Conservation (phyloP, 1,140 invertebrate genomes). For the Gryon sp. region DNA sequence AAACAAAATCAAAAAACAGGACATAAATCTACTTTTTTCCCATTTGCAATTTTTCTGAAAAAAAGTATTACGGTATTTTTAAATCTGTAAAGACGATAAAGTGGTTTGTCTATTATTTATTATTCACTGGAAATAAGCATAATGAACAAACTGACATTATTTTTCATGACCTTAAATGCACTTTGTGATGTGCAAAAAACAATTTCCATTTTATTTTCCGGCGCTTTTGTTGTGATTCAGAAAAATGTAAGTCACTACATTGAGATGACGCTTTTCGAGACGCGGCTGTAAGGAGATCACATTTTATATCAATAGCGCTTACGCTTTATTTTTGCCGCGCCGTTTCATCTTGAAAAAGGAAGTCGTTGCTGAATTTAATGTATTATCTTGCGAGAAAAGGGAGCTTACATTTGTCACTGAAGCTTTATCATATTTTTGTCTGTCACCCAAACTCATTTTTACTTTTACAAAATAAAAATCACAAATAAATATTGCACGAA, state of each 20-base stretch:
- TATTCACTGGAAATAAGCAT: too few species aligned
- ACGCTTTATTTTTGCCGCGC: slow-evolving; percentile 2
- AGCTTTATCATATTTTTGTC: background rate
- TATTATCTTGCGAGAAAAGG: background rate
- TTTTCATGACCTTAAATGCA: too few species aligned
- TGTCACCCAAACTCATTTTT: background rate
- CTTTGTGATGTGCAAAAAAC: too few species aligned
- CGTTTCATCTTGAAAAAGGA: background rate
- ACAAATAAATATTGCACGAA: background rate
- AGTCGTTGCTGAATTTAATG: slow-evolving; percentile 10
- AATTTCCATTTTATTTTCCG: slow-evolving; percentile 9
- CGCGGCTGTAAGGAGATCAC: slow-evolving; percentile 20
- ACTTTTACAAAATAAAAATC: background rate
- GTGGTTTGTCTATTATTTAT: too few species aligned
- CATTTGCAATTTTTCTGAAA: too few species aligned
- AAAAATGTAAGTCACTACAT: slow-evolving; percentile 18
- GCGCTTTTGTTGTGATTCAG: slow-evolving; percentile 3
- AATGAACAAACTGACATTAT: too few species aligned
- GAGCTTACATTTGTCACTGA: slow-evolving; percentile 12
- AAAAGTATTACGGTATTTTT: too few species aligned
- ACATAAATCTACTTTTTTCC: too few species aligned
- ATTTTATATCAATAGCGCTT: slow-evolving; percentile 28
- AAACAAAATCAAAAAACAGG: too few species aligned
- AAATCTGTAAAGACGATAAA: too few species aligned
- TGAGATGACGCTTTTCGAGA: slow-evolving; percentile 1